Percentiles rank a stretch among this genome's conserved stretches.
Conservation (phyloP, 1,140 invertebrate species). For the Lepidotrigona ventralis region DNA sequence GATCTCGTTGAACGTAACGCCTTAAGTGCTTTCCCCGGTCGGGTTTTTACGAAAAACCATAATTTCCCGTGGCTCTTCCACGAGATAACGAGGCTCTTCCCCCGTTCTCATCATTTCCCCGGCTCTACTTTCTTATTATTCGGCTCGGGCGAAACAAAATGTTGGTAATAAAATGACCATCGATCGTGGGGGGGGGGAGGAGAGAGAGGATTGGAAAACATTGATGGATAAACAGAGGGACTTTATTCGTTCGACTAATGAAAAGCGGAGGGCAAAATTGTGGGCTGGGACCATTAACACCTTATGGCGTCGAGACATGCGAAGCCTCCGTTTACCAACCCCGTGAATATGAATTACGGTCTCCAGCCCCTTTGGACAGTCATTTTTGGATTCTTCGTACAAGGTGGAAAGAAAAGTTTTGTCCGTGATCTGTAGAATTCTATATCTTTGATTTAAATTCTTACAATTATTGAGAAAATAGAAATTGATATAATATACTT, state of each 20-base stretch:
- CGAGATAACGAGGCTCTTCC: no score
- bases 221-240: conserved; percentile 26
- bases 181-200: not conserved
- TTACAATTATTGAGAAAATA: no score
- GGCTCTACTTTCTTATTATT: not conserved
- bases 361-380: not conserved
- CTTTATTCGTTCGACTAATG: conserved; percentile 37
- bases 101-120: conserved; percentile 19
- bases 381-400: not conserved
- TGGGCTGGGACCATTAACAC: conserved; percentile 34
- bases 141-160: not conserved
- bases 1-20: conserved; percentile 8
- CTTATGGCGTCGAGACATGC: conserved; percentile 51
- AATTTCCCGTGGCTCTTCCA: conserved; percentile 8
- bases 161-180: conserved; percentile 6
- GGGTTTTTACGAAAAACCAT: conserved; percentile 39
- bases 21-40: conserved; percentile 19
- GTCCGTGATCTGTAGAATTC: no score
- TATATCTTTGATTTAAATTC: no score
- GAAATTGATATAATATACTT: no score
- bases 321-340: conserved; percentile 30
- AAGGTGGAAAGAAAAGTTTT: no score
- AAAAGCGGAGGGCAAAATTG: conserved; percentile 48
- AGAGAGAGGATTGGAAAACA: not conserved
- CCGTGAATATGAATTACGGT: conserved; percentile 17